Base-by-base conservation (phyloP, 2,888 invertebrate genomes). In the Hoplodrina blanda region DNA sequence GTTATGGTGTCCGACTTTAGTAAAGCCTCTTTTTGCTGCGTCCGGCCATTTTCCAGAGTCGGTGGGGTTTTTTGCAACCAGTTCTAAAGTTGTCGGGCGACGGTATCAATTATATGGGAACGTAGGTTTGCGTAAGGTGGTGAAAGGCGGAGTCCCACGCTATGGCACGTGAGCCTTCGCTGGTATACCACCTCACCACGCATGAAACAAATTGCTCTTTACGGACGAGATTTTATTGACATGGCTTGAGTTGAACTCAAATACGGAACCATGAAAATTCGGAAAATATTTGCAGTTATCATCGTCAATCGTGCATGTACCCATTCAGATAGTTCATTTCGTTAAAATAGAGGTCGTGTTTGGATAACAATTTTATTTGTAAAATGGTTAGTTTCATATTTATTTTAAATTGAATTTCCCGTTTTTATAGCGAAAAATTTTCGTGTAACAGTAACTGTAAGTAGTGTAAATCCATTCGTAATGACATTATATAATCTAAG, bases 61-160 rank as follows among this genome's bases (percentile, higher is more conserved):
- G 69, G 81, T 81, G 77, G 78, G 84, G 88, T 88, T 84, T 79
- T 88, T 89, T 78, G 77, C 75, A 78, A 81, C 87, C 85, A 85
- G 87, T 89, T 90, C 86, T 83, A 82, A 87, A 85, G 86, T 83
- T 66, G 87, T 85, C 78, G 77, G 76, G 81, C 82, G 82, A 85
- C 89, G 83, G 88, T 92, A 89, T 91, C 91, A 92, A 92, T 93
- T 93, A 93, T 89, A 88, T 87, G 88, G 90, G 90, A 90, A 90
- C 91, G 90, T 85, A 84, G 85, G 74, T 73, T 87, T 91, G 89
- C 89, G 90, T 90, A 91, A 90, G 84, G 73, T 84, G 83, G 90
- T 89, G 91, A 91, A 91, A 90, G 90, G 90, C 84, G 76, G 78
- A 78, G 83, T 85, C 86, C 87, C 87, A 86, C 88, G 88, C 85